Percentiles rank a stretch among this genome's conserved stretches.
These are phyloP conservation scores for Hippoglossus stenolepis DNA, from an alignment of 2,113 vertebrate genomes.

Conservation along the genomic window DNA sequence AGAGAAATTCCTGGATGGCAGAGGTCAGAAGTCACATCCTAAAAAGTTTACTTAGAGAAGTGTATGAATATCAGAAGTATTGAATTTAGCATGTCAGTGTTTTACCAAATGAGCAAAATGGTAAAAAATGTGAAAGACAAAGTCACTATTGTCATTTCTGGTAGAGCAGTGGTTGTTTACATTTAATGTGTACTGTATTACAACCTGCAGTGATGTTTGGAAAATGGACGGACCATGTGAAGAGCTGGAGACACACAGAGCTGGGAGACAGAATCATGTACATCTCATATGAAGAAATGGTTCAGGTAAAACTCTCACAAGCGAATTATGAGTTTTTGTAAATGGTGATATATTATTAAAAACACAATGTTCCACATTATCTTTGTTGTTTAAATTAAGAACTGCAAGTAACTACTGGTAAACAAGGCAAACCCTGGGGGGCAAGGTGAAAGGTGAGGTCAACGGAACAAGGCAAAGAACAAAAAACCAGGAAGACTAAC, in stretches of 20 bases:
- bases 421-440: no score
- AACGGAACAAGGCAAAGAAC: no score
- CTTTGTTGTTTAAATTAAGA: no score
- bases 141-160: no score
- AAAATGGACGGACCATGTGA: constrained; percentile 85
- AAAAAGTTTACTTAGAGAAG: neutral
- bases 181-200: constrained; percentile 20
- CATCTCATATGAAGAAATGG: constrained; percentile 83
- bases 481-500: no score
- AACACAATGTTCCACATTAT: no score
- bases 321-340: no score
- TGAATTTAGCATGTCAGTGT: neutral
- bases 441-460: no score
- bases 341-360: no score
- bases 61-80: neutral
- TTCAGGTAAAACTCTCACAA: constrained; percentile 66
- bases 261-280: constrained; percentile 79
- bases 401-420: no score
- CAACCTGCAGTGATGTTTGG: constrained; percentile 78
- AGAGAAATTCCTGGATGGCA: constrained; percentile 79
- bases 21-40: constrained; percentile 62
- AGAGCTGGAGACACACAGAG: constrained; percentile 77
- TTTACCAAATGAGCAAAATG: neutral
- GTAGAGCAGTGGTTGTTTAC: neutral
- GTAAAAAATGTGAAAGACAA: no score